Evolutionary conservation across 2,888 invertebrate genomes (phyloP).

Genomic region (Pecten maximus): DNA sequence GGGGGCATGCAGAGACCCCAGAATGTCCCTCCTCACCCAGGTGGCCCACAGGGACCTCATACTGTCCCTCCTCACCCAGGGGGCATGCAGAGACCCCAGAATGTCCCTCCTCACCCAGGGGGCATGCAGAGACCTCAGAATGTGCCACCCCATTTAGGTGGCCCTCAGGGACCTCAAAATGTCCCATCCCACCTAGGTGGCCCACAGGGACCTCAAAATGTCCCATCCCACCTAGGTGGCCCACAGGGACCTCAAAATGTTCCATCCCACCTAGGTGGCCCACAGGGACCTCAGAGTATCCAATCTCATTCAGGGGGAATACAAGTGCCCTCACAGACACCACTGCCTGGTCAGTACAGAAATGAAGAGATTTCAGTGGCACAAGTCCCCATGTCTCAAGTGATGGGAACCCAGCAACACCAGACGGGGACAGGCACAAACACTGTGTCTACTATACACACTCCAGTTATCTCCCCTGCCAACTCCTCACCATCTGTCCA

Average conservation of each 20-base stretch:
- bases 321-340: constrained; percentile 40
- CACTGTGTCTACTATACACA: constrained; percentile 65
- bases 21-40: constrained; percentile 12
- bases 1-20: neutral
- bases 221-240: neutral
- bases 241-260: constrained; percentile 28
- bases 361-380: neutral
- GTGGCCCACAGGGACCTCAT: neutral
- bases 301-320: neutral
- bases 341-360: constrained; percentile 33
- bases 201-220: neutral
- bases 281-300: constrained; percentile 15
- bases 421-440: constrained; percentile 53
- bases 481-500: constrained; percentile 48
- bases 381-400: neutral
- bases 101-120: constrained; percentile 14
- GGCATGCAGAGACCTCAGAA: neutral
- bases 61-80: neutral
- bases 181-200: constrained; percentile 19
- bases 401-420: neutral
- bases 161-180: neutral
- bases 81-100: neutral
- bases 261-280: constrained; percentile 31
- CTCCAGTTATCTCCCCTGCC: constrained; percentile 69
- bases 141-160: neutral